A percentile compares a stretch with the other conserved stretches of the same genome.
Evolutionary conservation across 2,113 vertebrate species (phyloP).

Genomic region (Heloderma charlesbogerti): DNA sequence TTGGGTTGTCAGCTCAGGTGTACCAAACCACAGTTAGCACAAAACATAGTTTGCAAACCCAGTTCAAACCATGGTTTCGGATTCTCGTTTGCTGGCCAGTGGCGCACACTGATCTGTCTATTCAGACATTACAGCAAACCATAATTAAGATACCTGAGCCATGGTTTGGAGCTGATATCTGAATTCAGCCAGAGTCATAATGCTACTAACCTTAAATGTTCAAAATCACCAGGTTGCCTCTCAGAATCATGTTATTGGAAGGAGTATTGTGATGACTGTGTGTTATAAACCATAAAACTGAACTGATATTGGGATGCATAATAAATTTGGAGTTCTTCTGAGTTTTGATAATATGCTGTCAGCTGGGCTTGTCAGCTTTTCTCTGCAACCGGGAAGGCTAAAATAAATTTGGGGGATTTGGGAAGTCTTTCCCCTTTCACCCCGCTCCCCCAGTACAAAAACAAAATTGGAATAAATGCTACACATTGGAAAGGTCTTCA

Average conservation of each 20-base stretch:
- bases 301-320: too few relatives aligned
- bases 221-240: background rate
- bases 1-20: background rate
- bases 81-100: background rate
- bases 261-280: background rate
- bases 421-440: background rate
- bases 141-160: background rate
- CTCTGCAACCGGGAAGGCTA: background rate
- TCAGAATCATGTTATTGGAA: background rate
- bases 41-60: background rate
- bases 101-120: background rate
- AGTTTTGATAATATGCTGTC: background rate
- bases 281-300: too few relatives aligned
- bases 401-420: background rate
- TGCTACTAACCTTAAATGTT: background rate
- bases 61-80: background rate
- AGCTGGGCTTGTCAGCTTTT: background rate
- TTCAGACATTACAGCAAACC: background rate
- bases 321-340: background rate
- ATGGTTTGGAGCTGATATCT: background rate
- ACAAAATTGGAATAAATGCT: background rate
- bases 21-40: background rate
- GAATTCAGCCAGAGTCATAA: background rate
- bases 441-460: background rate
- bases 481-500: background rate